phyloP scores from a whole-genome alignment of 2,113 vertebrate genomes.

The Callithrix jacchus region DNA sequence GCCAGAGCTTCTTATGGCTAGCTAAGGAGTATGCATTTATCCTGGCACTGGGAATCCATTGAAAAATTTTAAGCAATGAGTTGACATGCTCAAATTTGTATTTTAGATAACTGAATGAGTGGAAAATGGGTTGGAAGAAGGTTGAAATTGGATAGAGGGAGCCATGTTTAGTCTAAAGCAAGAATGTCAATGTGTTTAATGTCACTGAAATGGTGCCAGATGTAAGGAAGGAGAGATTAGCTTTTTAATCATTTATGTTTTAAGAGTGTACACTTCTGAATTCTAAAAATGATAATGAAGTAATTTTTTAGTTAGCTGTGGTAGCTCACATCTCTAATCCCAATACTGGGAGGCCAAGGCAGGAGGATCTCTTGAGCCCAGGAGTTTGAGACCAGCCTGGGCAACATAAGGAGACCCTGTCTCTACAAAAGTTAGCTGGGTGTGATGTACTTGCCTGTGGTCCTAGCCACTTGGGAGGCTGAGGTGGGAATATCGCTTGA shows the following conservation, averaged over 20 bases:
- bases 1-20: background rate
- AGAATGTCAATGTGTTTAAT: background rate
- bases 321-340: too few species aligned
- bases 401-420: too few species aligned
- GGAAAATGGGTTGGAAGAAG: background rate
- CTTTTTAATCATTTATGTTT: slow-evolving; percentile 25
- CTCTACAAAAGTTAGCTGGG: too few species aligned
- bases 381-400: too few species aligned
- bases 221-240: background rate
- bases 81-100: background rate
- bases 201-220: background rate
- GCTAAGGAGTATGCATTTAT: slow-evolving; percentile 12
- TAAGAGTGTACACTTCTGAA: background rate
- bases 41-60: background rate
- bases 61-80: background rate
- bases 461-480: too few species aligned
- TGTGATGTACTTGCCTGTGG: too few species aligned
- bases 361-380: too few species aligned
- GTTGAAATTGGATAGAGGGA: background rate
- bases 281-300: background rate
- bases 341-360: too few species aligned
- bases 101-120: slow-evolving; percentile 6
- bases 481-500: too few species aligned
- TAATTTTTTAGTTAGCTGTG: background rate
- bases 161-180: background rate